Evolutionary conservation across 2,888 invertebrate species (phyloP).

Genomic region (Apamea monoglypha): DNA sequence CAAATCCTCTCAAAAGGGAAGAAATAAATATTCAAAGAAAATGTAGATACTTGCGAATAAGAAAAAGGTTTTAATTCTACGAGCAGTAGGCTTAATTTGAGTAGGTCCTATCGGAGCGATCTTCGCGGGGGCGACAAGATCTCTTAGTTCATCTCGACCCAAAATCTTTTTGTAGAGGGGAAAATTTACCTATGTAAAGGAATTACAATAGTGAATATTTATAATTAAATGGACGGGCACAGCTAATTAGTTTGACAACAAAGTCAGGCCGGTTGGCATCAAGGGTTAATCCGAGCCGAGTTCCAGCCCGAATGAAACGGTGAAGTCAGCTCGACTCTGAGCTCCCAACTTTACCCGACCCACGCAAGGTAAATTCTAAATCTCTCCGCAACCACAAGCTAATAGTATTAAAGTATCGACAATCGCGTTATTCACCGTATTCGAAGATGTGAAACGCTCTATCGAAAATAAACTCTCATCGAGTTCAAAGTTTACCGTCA

Average conservation of each 20-base stretch:
- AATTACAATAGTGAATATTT: constrained; percentile 59
- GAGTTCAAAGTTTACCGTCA: constrained; percentile 47
- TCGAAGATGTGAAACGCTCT: constrained; percentile 56
- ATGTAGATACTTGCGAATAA: constrained; percentile 54
- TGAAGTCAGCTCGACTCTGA: constrained; percentile 61
- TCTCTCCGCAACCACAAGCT: constrained; percentile 73
- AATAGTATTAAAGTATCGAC: constrained; percentile 75
- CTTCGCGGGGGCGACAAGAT: constrained; percentile 61
- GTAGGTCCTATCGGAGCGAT: constrained; percentile 61
- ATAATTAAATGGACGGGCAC: constrained; percentile 46
- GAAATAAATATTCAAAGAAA: constrained; percentile 60
- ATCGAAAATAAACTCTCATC: constrained; percentile 47
- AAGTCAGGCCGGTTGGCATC: constrained; percentile 69
- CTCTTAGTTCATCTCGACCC: constrained; percentile 50
- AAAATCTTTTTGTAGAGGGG: constrained; percentile 50
- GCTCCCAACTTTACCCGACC: constrained; percentile 73
- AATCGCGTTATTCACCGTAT: constrained; percentile 69
- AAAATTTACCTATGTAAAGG: constrained; percentile 35
- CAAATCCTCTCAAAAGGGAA: constrained; percentile 50
- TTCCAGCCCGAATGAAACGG: constrained; percentile 70
- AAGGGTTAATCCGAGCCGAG: constrained; percentile 75
- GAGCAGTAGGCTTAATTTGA: constrained; percentile 63
- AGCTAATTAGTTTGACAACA: constrained; percentile 73
- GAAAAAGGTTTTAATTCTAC: constrained; percentile 65
- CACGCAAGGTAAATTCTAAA: constrained; percentile 74